Conservation (phyloP, 2,888 invertebrate genomes). For the Lissocephala sabroskyi region DNA sequence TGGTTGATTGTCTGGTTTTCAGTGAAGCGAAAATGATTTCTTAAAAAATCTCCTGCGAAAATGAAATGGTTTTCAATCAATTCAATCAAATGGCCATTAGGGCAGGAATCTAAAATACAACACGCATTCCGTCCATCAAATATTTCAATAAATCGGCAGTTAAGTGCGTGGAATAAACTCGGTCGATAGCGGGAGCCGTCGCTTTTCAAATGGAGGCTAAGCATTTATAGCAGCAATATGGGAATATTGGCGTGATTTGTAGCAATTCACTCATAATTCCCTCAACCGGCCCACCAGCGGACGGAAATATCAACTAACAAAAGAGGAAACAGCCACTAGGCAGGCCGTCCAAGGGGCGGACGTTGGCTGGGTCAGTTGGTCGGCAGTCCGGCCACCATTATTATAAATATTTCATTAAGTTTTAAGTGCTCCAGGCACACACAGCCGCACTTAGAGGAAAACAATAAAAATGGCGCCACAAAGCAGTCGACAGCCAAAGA, state of each 20-base stretch:
- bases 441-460: slow-evolving; percentile 14
- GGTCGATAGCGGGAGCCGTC: background rate
- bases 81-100: too few species aligned
- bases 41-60: too few species aligned
- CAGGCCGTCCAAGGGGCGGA: background rate
- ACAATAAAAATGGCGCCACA: slow-evolving; percentile 44
- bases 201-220: slow-evolving; percentile 10
- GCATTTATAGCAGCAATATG: slow-evolving; percentile 39
- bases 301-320: too few species aligned
- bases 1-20: too few species aligned
- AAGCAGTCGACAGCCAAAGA: too few species aligned
- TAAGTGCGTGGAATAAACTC: background rate
- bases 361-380: slow-evolving; percentile 22
- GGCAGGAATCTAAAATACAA: too few species aligned
- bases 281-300: too few species aligned
- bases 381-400: slow-evolving; percentile 36
- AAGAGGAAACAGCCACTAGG: background rate
- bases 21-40: too few species aligned
- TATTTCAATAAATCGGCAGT: slow-evolving; percentile 21
- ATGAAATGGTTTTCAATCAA: too few species aligned
- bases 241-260: slow-evolving; percentile 50
- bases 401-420: slow-evolving; percentile 61
- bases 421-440: slow-evolving; percentile 40
- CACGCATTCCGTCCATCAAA: slow-evolving; percentile 16
- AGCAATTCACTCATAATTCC: slow-evolving; percentile 44